phyloP scores from a whole-genome alignment of 2,797 vertebrate species.

The Enteromius viviparus region DNA sequence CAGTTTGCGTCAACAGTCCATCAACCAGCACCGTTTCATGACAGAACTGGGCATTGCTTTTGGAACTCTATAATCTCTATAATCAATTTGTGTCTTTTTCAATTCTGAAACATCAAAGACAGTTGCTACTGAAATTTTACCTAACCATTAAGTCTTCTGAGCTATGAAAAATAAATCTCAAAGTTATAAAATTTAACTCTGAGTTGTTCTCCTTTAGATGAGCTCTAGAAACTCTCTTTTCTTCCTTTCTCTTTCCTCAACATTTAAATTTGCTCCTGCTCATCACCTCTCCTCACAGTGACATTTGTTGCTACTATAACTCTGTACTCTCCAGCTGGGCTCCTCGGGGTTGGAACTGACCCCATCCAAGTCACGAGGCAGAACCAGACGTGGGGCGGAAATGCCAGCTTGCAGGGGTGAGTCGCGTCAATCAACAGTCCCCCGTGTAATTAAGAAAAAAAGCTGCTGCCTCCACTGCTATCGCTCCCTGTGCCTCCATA shows the following conservation, averaged over 20 bases:
- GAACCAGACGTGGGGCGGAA: conserved; percentile 60
- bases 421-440: conserved; percentile 54
- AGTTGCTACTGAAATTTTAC: not conserved
- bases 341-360: conserved; percentile 58
- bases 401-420: conserved; percentile 68
- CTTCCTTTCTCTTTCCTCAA: conserved; percentile 33
- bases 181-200: not conserved
- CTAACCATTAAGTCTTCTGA: not conserved
- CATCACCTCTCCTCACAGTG: conserved; percentile 74
- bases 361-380: conserved; percentile 49
- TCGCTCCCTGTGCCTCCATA: conserved; percentile 46
- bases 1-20: too few species aligned
- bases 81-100: not conserved
- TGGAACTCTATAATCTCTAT: not conserved
- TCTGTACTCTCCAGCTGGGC: conserved; percentile 45
- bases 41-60: too few species aligned
- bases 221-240: not conserved
- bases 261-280: conserved; percentile 73
- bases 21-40: too few species aligned
- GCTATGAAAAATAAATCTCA: not conserved
- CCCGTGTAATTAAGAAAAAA: conserved; percentile 64
- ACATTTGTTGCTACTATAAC: conserved; percentile 77
- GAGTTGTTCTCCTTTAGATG: conserved; percentile 42
- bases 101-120: not conserved
- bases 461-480: conserved; percentile 32